Evolutionary conservation across 2,113 vertebrate genomes (phyloP), one percentile per base, ranked within the genome.

Genomic region (Sciurus niger): DNA sequence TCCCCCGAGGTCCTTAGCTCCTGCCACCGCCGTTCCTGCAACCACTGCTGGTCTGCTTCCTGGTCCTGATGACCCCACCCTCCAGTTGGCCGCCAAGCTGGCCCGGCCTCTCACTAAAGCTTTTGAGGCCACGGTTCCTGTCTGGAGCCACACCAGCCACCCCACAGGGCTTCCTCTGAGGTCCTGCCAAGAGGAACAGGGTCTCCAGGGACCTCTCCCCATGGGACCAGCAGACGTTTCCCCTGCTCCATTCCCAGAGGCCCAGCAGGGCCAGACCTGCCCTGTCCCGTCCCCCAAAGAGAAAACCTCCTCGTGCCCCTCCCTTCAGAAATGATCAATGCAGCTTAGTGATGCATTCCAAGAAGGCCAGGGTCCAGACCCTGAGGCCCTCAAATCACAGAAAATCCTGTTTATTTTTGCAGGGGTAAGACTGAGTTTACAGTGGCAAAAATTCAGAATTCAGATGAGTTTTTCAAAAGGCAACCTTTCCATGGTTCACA

Each of bases 381-480:
- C 25, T 4, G 12, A 70, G 58, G 40, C 8, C 37, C 18, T 91
- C n/a, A 10, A 83, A n/a, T 90, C 94, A 82, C 25, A 79, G 70
- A 84, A 74, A 83, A 67, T 32, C 43, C 30, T n/a, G 32, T 90
- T 95, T 86, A 79, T 94, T 51, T 90, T 90, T 84, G 60, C 76
- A 74, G 58, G 63, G 30, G 7, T 87, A 83, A 82, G 32, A 67
- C 8, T 6, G 34, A 83, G n/a, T 84, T 92, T 77, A 76, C 4
- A 93, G 63, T 63, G 74, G 32, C 76, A 32, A 93, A 89, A 82
- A 92, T 89, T 94, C 86, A 89, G 55, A 93, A 79, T 55, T 63
- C 74, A 89, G 74, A 89, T 91, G 72, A 79, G 63, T 32, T 89
- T 97, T 83, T 70, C 89, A 78, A 88, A 93, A 83, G 22, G 37